Evolutionary conservation across 2,797 vertebrate species (phyloP), one percentile per base, ranked within the genome.

Genomic region (Acropternis orthonyx): DNA sequence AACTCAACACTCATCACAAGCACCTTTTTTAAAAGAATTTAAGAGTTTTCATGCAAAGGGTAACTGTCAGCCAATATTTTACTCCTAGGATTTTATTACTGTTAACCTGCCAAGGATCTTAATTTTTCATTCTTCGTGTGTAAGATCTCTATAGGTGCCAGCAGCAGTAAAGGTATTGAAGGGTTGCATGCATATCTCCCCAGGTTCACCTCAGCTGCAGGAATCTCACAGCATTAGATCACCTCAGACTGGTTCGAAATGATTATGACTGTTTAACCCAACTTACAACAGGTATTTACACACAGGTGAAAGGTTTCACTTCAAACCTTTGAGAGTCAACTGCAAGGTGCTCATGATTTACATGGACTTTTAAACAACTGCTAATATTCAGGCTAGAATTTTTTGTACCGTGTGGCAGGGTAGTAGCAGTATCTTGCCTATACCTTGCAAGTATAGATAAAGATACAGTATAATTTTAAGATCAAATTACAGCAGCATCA

Each of bases 401-500:
- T 69, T 77, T 66, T 66, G 32, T 37, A 54, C 11, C 73, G 9
- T 52, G 18, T 43, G 15, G 66, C 39, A 86, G 5, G 5, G 15
- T 20, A n/a, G n/a, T 8, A 65, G 36, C 12, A 65, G 5, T 7
- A 46, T 54, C 46, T 54, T 63, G 24, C 14, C 28, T 66, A 30
- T 49, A 73, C 9, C 28, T 67, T 15, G 12, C 32, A 95, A 62
- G 13, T 36, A 67, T 55, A 66, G 49, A 72, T 83, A 43, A 75
- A 90, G 74, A 54, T 24, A 39, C 30, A 68, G 14, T 43, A 74
- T 63, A 39, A 71, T 81, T 82, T 68, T 44, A 94, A 94, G 43
- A 95, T 77, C 85, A 89, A 93, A 88, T 93, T 73, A 93, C 84
- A 94, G n/a, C 37, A 61, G 41, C 32, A 79, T 8, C 54, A 67